These are phyloP conservation scores for Drosophila lutescens DNA, from an alignment of 2,888 invertebrate genomes.

Conservation along the genomic window DNA sequence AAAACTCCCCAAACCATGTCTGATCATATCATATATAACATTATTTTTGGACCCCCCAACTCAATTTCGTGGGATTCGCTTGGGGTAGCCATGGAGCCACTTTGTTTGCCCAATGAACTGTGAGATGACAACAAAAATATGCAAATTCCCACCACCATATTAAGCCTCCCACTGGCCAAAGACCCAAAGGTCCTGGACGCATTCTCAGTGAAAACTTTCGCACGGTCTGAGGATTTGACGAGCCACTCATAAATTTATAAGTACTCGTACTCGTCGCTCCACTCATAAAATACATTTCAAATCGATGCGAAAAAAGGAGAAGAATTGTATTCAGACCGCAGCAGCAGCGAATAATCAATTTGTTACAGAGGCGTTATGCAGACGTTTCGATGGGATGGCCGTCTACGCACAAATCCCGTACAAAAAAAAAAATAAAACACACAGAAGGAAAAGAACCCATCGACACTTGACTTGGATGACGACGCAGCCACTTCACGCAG, in stretches of 20 bases:
- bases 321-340: conserved; percentile 53
- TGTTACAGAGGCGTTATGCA: conserved; percentile 73
- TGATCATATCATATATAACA: no score
- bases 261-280: conserved; percentile 39
- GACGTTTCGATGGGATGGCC: conserved; percentile 17
- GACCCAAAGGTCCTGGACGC: conserved; percentile 1
- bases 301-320: conserved; percentile 46
- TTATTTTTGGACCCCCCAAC: background rate
- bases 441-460: conserved; percentile 33
- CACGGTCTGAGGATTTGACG: conserved; percentile 60
- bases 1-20: no score
- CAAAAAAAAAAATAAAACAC: conserved; percentile 3
- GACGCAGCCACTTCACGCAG: conserved; percentile 65
- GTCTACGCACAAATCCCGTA: conserved; percentile 62
- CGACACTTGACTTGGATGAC: conserved; percentile 60
- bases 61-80: conserved; percentile 6
- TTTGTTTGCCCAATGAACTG: conserved; percentile 48
- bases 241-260: conserved; percentile 75
- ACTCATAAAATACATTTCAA: conserved; percentile 67
- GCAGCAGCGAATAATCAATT: conserved; percentile 77
- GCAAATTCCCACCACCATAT: conserved; percentile 25
- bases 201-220: conserved; percentile 62
- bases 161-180: conserved; percentile 11
- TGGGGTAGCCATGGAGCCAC: background rate
- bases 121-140: conserved; percentile 37